A percentile compares a stretch with the other conserved stretches of the same genome.
phyloP scores from a whole-genome alignment of 2,888 invertebrate genomes.

The Drosophila limbata region DNA sequence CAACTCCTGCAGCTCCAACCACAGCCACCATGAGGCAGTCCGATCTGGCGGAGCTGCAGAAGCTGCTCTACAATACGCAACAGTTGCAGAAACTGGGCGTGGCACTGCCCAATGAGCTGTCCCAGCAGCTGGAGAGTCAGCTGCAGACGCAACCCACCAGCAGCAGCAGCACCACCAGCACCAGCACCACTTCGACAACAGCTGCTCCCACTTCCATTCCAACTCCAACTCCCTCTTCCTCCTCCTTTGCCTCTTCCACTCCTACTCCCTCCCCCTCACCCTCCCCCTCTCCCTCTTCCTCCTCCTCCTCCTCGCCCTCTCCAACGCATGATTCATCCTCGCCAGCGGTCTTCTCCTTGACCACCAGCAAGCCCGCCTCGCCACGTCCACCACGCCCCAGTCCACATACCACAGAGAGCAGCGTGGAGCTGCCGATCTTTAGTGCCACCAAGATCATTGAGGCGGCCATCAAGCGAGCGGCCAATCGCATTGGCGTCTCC shows the following conservation, averaged over 20 bases:
- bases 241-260: slow-evolving; percentile 26
- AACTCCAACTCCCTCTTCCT: slow-evolving; percentile 13
- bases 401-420: slow-evolving; percentile 71
- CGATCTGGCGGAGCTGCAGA: slow-evolving; percentile 86
- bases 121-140: slow-evolving; percentile 75
- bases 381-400: slow-evolving; percentile 65
- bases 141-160: slow-evolving; percentile 45
- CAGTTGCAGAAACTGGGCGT: slow-evolving; percentile 82
- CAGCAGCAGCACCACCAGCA: slow-evolving; percentile 18
- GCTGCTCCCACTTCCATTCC: background rate
- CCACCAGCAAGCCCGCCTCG: slow-evolving; percentile 72
- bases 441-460: slow-evolving; percentile 83
- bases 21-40: slow-evolving; percentile 76
- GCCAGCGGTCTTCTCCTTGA: slow-evolving; percentile 81
- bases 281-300: slow-evolving; percentile 19
- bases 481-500: slow-evolving; percentile 79
- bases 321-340: slow-evolving; percentile 63
- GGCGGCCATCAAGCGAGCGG: slow-evolving; percentile 82
- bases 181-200: slow-evolving; percentile 27
- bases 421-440: slow-evolving; percentile 78
- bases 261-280: slow-evolving; percentile 25
- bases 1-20: slow-evolving; percentile 1
- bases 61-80: slow-evolving; percentile 85
- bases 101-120: slow-evolving; percentile 74
- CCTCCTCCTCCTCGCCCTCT: slow-evolving; percentile 30